Evolutionary conservation across 2,113 vertebrate species (phyloP).

Genomic region (Gymnarchus niloticus): DNA sequence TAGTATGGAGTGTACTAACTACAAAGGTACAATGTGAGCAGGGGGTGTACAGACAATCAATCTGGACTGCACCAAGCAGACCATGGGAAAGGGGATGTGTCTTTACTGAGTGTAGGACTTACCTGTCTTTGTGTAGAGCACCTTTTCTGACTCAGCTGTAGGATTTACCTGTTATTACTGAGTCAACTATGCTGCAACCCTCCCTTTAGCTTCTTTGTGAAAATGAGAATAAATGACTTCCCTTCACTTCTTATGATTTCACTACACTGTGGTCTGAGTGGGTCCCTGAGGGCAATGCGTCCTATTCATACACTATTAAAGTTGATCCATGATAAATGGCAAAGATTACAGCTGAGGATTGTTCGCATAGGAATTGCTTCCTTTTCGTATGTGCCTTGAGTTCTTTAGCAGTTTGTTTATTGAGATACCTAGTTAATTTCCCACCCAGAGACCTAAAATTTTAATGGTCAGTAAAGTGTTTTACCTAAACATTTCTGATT

Average conservation of each 20-base stretch:
- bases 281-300: background rate
- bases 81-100: background rate
- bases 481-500: background rate
- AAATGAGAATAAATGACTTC: background rate
- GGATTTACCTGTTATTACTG: background rate
- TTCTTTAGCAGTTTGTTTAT: background rate
- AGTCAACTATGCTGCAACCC: no score
- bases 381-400: background rate
- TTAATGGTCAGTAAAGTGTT: no score
- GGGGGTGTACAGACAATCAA: background rate
- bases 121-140: background rate
- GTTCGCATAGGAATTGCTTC: background rate
- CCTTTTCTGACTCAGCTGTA: background rate
- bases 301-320: background rate
- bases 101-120: background rate
- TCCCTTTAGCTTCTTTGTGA: background rate
- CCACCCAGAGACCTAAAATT: no score
- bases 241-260: background rate
- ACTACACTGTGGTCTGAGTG: background rate
- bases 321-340: background rate
- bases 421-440: background rate
- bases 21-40: background rate
- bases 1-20: background rate
- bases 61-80: background rate
- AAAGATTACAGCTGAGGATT: background rate